Percentiles rank a stretch among this genome's conserved stretches.
Evolutionary conservation across 2,888 invertebrate species (phyloP).

Genomic region (Julus scandinavius): DNA sequence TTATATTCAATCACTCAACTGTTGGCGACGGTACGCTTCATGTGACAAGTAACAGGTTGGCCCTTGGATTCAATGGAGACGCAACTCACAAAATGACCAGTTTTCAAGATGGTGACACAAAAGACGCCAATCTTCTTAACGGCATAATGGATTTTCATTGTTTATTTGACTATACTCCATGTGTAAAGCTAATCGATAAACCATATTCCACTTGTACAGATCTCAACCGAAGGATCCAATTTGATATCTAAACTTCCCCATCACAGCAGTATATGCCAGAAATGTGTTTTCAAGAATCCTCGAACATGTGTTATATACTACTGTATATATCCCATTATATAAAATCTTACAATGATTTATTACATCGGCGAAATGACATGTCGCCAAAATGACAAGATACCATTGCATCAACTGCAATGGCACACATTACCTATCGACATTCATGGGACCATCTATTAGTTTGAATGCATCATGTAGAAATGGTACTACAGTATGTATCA

Average conservation of each 20-base stretch:
- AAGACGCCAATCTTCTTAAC: neutral
- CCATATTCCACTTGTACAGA: neutral
- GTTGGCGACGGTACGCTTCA: neutral
- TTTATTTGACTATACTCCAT: neutral
- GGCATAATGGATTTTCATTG: neutral
- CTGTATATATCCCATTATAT: no score
- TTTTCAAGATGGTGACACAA: neutral
- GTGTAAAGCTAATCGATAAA: neutral
- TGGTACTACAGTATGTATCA: no score
- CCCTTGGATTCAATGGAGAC: neutral
- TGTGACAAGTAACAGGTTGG: slow-evolving; percentile 1
- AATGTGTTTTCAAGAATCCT: neutral
- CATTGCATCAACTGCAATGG: no score
- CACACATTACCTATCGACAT: no score
- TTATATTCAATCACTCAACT: slow-evolving; percentile 30
- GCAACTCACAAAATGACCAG: neutral
- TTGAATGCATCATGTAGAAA: no score
- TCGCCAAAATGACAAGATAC: no score
- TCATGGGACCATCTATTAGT: no score
- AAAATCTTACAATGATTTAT: no score
- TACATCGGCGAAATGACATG: no score
- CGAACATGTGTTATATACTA: no score
- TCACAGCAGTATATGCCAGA: neutral
- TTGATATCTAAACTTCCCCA: neutral
- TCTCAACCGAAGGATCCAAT: neutral